These are phyloP conservation scores for Melipona quadrifasciata DNA, from an alignment of 1,140 invertebrate species.

Conservation along the genomic window DNA sequence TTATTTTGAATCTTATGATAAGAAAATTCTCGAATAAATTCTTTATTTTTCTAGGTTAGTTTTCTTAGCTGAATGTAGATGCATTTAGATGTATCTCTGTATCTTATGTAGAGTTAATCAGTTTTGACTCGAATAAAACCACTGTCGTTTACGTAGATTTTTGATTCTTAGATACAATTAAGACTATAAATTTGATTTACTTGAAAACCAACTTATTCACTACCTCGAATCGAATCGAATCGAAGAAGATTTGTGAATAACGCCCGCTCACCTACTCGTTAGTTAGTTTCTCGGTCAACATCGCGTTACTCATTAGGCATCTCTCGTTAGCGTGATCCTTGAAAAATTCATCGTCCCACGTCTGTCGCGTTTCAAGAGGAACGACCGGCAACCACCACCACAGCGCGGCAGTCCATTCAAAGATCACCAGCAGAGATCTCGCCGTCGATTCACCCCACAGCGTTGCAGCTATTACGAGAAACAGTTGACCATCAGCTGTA, in stretches of 20 bases:
- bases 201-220: background rate
- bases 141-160: too few species aligned
- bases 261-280: conserved; percentile 12
- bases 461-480: background rate
- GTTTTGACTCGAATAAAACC: too few species aligned
- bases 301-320: background rate
- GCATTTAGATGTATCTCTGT: too few species aligned
- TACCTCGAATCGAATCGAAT: background rate
- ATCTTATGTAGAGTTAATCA: too few species aligned
- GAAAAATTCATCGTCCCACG: conserved; percentile 29
- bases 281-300: background rate
- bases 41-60: too few species aligned
- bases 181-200: background rate
- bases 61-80: too few species aligned
- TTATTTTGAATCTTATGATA: too few species aligned
- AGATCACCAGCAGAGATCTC: background rate
- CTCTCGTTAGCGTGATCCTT: background rate
- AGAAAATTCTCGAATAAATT: too few species aligned
- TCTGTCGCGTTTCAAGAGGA: background rate
- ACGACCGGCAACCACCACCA: background rate
- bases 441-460: background rate
- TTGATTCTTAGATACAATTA: too few species aligned
- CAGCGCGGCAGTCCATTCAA: conserved; percentile 15
- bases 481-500: background rate
- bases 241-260: background rate